Base-by-base conservation (phyloP, 2,797 vertebrate genomes). In the Phylloscopus collybita region DNA sequence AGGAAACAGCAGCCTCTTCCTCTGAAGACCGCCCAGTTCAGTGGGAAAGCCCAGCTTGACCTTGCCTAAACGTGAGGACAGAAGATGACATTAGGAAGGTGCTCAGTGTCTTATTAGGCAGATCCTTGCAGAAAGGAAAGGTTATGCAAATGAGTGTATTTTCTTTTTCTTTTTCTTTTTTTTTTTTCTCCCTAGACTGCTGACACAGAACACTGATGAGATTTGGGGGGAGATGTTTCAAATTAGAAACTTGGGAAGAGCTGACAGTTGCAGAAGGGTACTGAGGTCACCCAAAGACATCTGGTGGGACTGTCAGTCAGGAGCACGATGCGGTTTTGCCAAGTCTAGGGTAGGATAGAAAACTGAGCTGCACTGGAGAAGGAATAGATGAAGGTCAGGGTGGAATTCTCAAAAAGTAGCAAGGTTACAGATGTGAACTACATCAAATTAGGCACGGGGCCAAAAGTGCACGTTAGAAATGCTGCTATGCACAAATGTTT, bases 251-350 rank as follows among this genome's bases (percentile, higher is more conserved):
- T 82, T 92, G 72, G 61, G 38, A 92, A 80, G 93, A 61, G 72
- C 2, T 95, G 93, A 80, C 91, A 91, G 79, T 93, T 87, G 57
- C 69, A 67, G 50, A 57, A 93, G 85, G 94, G 67, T 45, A 27
- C 53, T 34, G 80, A 64, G 88, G 91, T 94, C 91, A 69, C 61
- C 27, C 65, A 54, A 80, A 93, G 91, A 71, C 94, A 92, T 91
- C 87, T 92, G 95, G 78, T 79, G 81, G 74, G 64, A 59, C 80
- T 94, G 91, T 81, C 93, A 96, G 71, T 86, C 59, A 79, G 79
- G 54, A 86, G 32, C n/a, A 59, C 0, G 0, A 27, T 42, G 59
- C 34, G 13, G 5, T n/a, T 84, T 69, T 86, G 54, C 83, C 88
- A 66, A 75, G 76, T 7, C 6, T 36, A 29, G 44, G 34, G 42